Conservation (phyloP, 2,797 vertebrate genomes). For the Hoplostethus mediterraneus region DNA sequence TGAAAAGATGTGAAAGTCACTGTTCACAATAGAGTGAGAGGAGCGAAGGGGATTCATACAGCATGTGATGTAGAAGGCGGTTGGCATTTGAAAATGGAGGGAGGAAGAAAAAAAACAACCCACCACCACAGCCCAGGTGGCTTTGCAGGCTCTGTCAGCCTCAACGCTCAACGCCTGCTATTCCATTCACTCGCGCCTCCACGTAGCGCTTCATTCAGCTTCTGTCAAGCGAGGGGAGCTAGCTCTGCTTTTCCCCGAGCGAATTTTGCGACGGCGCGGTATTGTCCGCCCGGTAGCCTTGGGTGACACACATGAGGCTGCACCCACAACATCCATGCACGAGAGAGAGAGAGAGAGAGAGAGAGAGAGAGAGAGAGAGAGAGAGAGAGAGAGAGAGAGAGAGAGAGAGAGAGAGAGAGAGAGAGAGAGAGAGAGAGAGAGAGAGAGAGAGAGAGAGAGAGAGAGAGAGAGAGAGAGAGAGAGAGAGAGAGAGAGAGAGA, state of each 20-base stretch:
- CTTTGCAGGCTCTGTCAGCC: background rate
- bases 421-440: no score
- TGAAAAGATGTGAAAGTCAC: slow-evolving; percentile 7
- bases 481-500: no score
- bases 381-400: no score
- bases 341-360: no score
- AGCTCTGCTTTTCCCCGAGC: slow-evolving; percentile 21
- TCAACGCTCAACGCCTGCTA: slow-evolving; percentile 1
- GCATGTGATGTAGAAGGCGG: slow-evolving; percentile 12
- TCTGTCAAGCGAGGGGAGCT: slow-evolving; percentile 46
- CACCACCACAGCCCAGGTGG: background rate
- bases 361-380: no score
- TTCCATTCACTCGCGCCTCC: slow-evolving; percentile 34
- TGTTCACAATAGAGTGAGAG: slow-evolving; percentile 17
- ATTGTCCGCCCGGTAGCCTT: slow-evolving; percentile 45
- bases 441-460: no score
- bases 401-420: no score
- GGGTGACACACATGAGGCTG: slow-evolving; percentile 41
- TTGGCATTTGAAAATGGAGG: slow-evolving; percentile 29
- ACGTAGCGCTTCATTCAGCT: slow-evolving; percentile 35
- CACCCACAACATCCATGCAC: slow-evolving; percentile 33
- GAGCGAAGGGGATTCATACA: background rate
- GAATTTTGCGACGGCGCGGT: slow-evolving; percentile 32
- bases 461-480: no score
- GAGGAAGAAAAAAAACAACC: background rate